Percentiles rank a stretch among this genome's conserved stretches.
Conservation (phyloP, 2,113 vertebrate genomes). For the Microtus montanus region DNA sequence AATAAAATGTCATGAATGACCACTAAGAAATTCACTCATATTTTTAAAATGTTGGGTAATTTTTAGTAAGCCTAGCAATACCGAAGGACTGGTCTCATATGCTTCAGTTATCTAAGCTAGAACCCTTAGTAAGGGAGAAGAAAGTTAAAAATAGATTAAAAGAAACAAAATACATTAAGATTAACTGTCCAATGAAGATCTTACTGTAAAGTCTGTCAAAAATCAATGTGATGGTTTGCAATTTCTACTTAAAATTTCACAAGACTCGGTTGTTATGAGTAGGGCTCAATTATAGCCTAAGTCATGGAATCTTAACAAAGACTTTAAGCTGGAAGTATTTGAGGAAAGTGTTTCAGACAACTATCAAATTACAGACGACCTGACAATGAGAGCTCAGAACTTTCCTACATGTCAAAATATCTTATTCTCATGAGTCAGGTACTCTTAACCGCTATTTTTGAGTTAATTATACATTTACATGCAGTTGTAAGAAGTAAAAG, state of each 20-base stretch:
- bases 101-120: neutral
- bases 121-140: neutral
- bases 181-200: neutral
- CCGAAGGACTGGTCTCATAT: neutral
- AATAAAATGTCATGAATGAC: constrained; percentile 17
- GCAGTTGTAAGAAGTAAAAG: neutral
- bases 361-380: neutral
- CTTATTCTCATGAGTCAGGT: constrained; percentile 44
- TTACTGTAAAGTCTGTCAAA: constrained; percentile 38
- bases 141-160: constrained; percentile 40
- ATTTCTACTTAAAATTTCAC: constrained; percentile 55
- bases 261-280: neutral
- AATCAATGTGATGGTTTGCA: neutral
- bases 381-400: constrained; percentile 14
- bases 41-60: neutral
- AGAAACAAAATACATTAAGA: constrained; percentile 33
- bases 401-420: neutral
- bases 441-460: constrained; percentile 11
- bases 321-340: constrained; percentile 39
- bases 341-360: constrained; percentile 42
- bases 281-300: neutral
- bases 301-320: constrained; percentile 13
- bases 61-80: neutral
- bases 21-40: constrained; percentile 37
- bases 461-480: neutral